Percentiles rank a stretch among this genome's conserved stretches.
These are phyloP conservation scores for Limenitis camilla DNA, from an alignment of 2,888 invertebrate species.

Conservation along the genomic window DNA sequence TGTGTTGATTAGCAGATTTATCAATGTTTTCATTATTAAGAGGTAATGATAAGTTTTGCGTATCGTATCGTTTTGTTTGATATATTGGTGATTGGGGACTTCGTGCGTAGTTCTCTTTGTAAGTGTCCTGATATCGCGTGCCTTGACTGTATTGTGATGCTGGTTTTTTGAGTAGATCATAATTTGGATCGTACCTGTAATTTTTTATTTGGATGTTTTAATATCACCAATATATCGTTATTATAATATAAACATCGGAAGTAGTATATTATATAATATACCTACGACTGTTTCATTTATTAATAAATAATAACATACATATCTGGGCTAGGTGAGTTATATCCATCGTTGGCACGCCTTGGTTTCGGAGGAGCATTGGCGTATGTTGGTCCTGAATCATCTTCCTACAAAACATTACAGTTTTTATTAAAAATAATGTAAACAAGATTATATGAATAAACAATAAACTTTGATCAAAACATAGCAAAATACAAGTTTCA, in stretches of 20 bases:
- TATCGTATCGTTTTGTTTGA: slow-evolving; percentile 60
- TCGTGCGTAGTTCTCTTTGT: slow-evolving; percentile 70
- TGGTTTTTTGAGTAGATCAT: slow-evolving; percentile 70
- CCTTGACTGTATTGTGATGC: slow-evolving; percentile 68
- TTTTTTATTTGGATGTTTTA: slow-evolving; percentile 15
- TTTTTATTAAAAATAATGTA: too few species aligned
- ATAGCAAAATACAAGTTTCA: not conserved
- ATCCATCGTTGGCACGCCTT: slow-evolving; percentile 83
- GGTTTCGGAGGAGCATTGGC: slow-evolving; percentile 94
- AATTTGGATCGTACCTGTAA: slow-evolving; percentile 73
- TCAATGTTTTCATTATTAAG: slow-evolving; percentile 63
- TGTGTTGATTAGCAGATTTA: slow-evolving; percentile 50
- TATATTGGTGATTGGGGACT: slow-evolving; percentile 64
- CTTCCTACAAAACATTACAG: slow-evolving; percentile 42
- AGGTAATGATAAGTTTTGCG: slow-evolving; percentile 64
- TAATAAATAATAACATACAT: slow-evolving; percentile 50
- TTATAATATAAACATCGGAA: not conserved
- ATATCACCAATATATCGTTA: not conserved
- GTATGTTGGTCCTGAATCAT: slow-evolving; percentile 79
- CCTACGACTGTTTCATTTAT: not conserved
- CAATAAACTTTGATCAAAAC: too few species aligned
- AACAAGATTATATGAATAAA: too few species aligned
- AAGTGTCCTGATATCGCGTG: slow-evolving; percentile 58
- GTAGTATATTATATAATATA: not conserved
- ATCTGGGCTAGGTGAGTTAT: slow-evolving; percentile 84